These are phyloP conservation scores for Isurus oxyrinchus DNA, from an alignment of 2,113 vertebrate species.

Conservation along the genomic window DNA sequence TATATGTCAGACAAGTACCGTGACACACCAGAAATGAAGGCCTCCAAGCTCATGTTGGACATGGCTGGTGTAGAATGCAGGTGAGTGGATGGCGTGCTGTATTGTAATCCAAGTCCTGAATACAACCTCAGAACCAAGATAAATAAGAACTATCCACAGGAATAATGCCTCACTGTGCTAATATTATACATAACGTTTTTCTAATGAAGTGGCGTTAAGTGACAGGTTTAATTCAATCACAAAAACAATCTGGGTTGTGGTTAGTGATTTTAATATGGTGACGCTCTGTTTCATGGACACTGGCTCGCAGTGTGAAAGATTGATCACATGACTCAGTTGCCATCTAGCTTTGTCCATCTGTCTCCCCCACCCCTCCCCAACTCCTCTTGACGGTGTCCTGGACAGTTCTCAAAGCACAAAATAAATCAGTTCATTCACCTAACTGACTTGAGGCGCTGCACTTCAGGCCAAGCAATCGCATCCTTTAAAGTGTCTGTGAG, in stretches of 20 bases:
- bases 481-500: background rate
- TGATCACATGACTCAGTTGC: background rate
- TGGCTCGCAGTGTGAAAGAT: background rate
- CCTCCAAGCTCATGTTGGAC: slow-evolving; percentile 73
- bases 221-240: background rate
- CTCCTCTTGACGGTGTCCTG: background rate
- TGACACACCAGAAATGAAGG: slow-evolving; percentile 68
- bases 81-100: slow-evolving; percentile 52
- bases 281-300: background rate
- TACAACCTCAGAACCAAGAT: background rate
- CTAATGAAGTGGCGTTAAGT: background rate
- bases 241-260: background rate
- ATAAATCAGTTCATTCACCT: background rate
- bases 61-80: slow-evolving; percentile 71
- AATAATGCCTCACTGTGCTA: background rate
- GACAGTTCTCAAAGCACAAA: background rate
- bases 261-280: background rate
- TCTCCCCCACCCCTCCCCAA: background rate
- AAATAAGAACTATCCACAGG: background rate
- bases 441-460: background rate
- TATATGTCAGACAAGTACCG: slow-evolving; percentile 94
- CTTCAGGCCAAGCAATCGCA: background rate
- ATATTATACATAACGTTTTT: background rate
- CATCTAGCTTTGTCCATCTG: background rate
- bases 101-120: background rate